Base-by-base conservation (phyloP, 2,888 invertebrate genomes). In the Notocelia uddmanniana region DNA sequence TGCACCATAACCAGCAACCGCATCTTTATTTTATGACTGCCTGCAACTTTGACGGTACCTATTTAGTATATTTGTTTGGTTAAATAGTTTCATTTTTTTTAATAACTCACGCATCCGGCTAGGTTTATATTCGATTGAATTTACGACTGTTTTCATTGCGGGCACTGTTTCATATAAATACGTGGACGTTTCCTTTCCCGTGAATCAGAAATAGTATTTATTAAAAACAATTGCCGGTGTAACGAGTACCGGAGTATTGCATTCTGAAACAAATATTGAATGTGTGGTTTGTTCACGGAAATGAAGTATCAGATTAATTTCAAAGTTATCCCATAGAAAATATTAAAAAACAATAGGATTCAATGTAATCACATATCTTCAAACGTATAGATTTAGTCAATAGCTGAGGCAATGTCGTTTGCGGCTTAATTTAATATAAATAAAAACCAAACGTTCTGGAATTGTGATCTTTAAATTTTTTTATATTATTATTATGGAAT, bases 61-160 rank as follows among this genome's bases (percentile, higher is more conserved):
- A 86, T 88, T 89, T 86, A 88, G 85, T 86, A 78, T 78, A 79
- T 77, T 76, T 82, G 83, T 87, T 84, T 83, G 85, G 89, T 90
- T 88, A 88, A 89, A 89, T 89, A 87, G 88, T 86, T 83, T 82
- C 78, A 83, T 78, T 79, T 85, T 89, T 88, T 90, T 92, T 91
- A 88, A 92, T 92, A 89, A 82, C 84, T 87, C 82, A 83, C 75
- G 84, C 91, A 89, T 93, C 93, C 93, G 92, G 89, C 79, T 76
- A 85, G 87, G 87, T 92, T 91, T 92, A 91, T 85, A 91, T 91
- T 89, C 84, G 89, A 92, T 91, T 88, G 88, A 79, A 93, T 93
- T 93, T 93, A 93, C 88, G 93, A 89, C 91, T 92, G 92, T 92
- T 92, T 91, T 92, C 90, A 89, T 87, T 91, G 91, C 90, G 87